Evolutionary conservation across 2,888 invertebrate genomes (phyloP), one percentile per base, ranked within the genome.

Genomic region (Hypomecis punctinalis): DNA sequence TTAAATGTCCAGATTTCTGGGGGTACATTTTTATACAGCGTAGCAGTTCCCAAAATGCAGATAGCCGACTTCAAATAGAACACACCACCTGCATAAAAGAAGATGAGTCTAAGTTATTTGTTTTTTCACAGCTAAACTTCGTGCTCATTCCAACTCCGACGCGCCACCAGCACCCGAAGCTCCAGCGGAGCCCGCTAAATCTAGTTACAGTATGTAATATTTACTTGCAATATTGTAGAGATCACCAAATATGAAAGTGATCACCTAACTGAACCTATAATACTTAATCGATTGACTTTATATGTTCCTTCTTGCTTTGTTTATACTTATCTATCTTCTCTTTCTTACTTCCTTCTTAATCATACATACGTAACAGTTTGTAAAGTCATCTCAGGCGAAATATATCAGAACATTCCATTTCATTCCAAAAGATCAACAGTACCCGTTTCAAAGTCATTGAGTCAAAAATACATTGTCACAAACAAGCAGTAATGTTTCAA

Each of bases 131-230:
- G 92, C 90, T 36, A 92, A 91, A 78, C 77, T 81, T 55, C 82
- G 86, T 66, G 81, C 85, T 11, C 80, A 82, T 63, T 74, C 84
- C 10, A 67, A 80, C 1, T 74, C 83, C 0, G 78, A 82, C 6
- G 70, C 83, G 0, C 75, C 84, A 6, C 72, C 80, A 45, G 76
- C 79, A 6, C 77, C 82, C 5, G 85, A 86, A 40, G 76, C 77
- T 35, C 79, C 83, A 23, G 79, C 81, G 11, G 91, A 91, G 37
- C 82, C 88, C 35, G 83, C 81, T 59, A 92, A 91, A 76, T 83
- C 88, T 60, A 86, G 74, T 70, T 88, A 79, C 79, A 90, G 91
- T 91, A 79, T 85, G 90, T 84, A 60, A 37, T 13, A 5, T 39
- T 39, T 42, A 5, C 7, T 33, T 10, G 23, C 5, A 23, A 23